Evolutionary conservation across 2,797 vertebrate species (phyloP), one percentile per base, ranked within the genome.

Genomic region (Periophthalmus magnuspinnatus): DNA sequence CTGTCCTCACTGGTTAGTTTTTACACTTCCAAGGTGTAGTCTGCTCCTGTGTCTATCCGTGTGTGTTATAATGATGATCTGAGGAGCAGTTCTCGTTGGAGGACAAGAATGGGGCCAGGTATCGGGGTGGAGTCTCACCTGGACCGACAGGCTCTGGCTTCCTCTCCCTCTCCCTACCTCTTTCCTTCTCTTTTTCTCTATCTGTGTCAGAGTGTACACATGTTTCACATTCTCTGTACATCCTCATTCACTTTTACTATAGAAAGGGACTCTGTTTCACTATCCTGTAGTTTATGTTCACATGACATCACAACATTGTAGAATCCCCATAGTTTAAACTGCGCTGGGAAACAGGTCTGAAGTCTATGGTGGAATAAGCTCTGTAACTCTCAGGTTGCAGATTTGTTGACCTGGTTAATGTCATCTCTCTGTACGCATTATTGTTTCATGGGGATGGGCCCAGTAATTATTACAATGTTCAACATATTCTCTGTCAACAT

Each of bases 111-210:
- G 32, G 1, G 9, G 3, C 65, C 34, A 11, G 75, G 90, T 90
- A 84, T 91, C 84, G 84, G 87, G 90, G 90, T 64, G 89, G 86
- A 67, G 83, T 80, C 48, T 62, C 28, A 72, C 58, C 88, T 85
- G 64, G 74, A 75, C 76, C 5, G 81, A 88, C 90, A 80, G 85
- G 88, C 69, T 75, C 24, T 22, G 24, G 28, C 28, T 71, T 1
- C 34, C 34, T 41, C 38, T 13, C 0, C 33, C 48, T 47, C 67
- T 11, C 76, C 67, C 16, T 34, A 67, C 6, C 36, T 62, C 9
- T 66, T 0, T 33, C 75, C 65, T 13, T 19, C 65, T 14, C 19
- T 52, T 19, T 17, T 3, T n/a, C n/a, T 52, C n/a, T 52, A 50
- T 52, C 19, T 52, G 6, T 52, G 17, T 9, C 17, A 28, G 13